Conservation (phyloP, 2,113 vertebrate species). For the Sula dactylatra region DNA sequence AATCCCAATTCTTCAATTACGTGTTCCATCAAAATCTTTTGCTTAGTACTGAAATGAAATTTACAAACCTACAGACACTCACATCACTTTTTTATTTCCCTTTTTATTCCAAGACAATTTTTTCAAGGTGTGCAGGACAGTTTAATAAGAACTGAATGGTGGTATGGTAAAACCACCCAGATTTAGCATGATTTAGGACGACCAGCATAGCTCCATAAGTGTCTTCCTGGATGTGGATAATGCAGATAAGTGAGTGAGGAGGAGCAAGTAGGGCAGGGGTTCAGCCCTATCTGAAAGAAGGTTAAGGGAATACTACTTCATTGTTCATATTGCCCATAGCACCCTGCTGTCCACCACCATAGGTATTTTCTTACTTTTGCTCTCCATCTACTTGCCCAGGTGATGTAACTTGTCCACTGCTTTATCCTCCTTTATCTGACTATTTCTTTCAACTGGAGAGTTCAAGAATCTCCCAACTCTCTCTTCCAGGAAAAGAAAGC, state of each 20-base stretch:
- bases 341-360: not conserved
- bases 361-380: not conserved
- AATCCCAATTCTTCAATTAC: not conserved
- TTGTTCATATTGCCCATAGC: not conserved
- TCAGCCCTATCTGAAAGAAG: not conserved
- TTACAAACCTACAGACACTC: not conserved
- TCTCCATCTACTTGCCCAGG: not conserved
- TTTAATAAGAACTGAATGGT: not conserved
- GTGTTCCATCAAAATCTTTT: not conserved
- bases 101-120: not conserved
- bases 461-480: not conserved
- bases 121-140: not conserved
- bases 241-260: not conserved
- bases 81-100: not conserved
- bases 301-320: not conserved
- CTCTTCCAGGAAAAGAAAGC: too few relatives aligned
- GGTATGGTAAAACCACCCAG: not conserved
- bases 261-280: not conserved
- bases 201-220: not conserved
- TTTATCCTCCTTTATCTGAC: not conserved
- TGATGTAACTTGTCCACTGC: not conserved
- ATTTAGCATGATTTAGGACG: not conserved
- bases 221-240: not conserved
- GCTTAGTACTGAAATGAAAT: not conserved
- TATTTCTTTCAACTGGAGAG: not conserved